A percentile compares a stretch with the other conserved stretches of the same genome.
phyloP scores from a whole-genome alignment of 1,140 invertebrate genomes.

The Pseudobourletiella spinata region DNA sequence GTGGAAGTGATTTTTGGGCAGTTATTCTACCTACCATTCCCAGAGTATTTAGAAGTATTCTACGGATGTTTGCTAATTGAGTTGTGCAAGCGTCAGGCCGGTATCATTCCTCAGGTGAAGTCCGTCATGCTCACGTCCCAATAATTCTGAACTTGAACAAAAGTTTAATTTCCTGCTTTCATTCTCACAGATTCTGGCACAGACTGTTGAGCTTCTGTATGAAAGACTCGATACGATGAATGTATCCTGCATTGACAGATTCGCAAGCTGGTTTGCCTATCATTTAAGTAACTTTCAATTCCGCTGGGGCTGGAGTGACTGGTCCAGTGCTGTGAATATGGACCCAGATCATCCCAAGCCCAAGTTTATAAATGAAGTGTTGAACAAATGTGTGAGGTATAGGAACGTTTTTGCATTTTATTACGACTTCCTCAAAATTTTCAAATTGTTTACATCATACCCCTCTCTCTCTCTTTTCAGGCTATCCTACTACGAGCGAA shows the following conservation, averaged over 20 bases:
- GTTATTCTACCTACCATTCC: conserved; percentile 82
- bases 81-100: conserved; percentile 91
- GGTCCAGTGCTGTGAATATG: conserved; percentile 72
- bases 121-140: background rate
- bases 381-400: conserved; percentile 82
- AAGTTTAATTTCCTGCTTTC: conserved; percentile 7
- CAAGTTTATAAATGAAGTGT: conserved; percentile 90
- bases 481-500: conserved; percentile 88
- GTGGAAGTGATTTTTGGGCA: conserved; percentile 94
- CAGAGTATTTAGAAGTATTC: conserved; percentile 80
- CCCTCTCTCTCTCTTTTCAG: conserved; percentile 44
- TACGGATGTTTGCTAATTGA: conserved; percentile 96
- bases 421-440: background rate
- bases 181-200: conserved; percentile 62
- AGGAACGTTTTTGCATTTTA: conserved; percentile 12
- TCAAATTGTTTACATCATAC: conserved; percentile 11
- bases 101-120: conserved; percentile 85
- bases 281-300: conserved; percentile 99
- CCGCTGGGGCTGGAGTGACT: conserved; percentile 97
- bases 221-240: conserved; percentile 96
- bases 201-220: conserved; percentile 95
- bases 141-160: conserved; percentile 1
- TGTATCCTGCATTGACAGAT: conserved; percentile 89
- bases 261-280: conserved; percentile 96
- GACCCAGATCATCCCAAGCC: conserved; percentile 85